Evolutionary conservation across 2,113 vertebrate genomes (phyloP), one percentile per base, ranked within the genome.

Genomic region (Cavia aperea): DNA sequence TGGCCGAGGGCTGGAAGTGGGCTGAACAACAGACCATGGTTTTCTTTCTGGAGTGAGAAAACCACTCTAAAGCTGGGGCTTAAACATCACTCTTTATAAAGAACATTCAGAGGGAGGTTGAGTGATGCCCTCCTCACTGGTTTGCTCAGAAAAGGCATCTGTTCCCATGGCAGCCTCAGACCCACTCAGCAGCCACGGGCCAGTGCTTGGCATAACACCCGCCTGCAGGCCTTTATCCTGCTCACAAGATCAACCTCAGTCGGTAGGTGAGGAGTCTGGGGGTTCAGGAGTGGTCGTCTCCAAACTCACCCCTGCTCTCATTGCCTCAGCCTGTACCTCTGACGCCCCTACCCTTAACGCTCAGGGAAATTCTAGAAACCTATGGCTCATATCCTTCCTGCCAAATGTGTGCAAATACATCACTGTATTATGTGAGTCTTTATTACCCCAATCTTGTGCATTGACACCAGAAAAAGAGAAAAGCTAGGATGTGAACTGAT

Each of bases 1-100:
- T 26, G 21, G 7, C 63, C 29, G 7, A 23, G 7, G 7, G 2
- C 51, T 9, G 56, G 7, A 19, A 26, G 2, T 1, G 77, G 1
- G 49, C 33, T 43, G 85, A 1, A 0, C 0, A 19, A 15, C 19
- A 15, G 11, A 31, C 0, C 10, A 31, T 7, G 4, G 16, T 18
- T 2, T 43, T 26, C 70, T 33, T 9, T 1, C 0, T 60, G 33
- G 6, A 21, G 29, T 2, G n/a, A 2, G 56, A 6, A 26, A 24
- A 46, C 13, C 13, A 2, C 12, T 26, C 73, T 49, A 29, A 39
- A 15, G 12, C 51, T 36, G 51, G 49, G 33, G 16, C 49, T 11
- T 36, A 2, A 10, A 36, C 77, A 79, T 36, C 51, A 36, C 46
- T 54, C 77, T 36, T 79, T 19, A 4, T 5, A 0, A 10, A 51